Conservation (phyloP, 2,113 vertebrate species). For the Cisticola juncidis region DNA sequence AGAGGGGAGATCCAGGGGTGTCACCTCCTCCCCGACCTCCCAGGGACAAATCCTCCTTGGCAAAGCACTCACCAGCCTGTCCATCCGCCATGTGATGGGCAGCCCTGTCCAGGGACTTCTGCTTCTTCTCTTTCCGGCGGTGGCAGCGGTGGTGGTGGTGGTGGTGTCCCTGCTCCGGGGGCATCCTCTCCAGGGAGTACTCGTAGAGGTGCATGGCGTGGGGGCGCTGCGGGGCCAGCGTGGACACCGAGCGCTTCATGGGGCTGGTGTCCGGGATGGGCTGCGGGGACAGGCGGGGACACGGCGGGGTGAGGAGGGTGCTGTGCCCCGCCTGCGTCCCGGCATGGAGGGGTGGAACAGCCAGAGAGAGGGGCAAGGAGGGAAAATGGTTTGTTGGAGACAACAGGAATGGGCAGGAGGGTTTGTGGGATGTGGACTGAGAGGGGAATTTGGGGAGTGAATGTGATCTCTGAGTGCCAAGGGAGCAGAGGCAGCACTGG, state of each 20-base stretch:
- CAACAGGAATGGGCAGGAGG: not conserved
- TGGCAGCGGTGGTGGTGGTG: slow-evolving; percentile 92
- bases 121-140: slow-evolving; percentile 87
- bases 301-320: not conserved
- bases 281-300: slow-evolving; percentile 61
- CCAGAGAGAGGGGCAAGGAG: not conserved
- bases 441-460: not conserved
- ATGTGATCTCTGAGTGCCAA: not conserved
- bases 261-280: slow-evolving; percentile 85
- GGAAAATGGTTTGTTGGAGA: not conserved
- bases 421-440: not conserved
- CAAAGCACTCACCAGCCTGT: slow-evolving; percentile 73
- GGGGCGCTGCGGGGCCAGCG: slow-evolving; percentile 83
- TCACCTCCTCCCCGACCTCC: not conserved
- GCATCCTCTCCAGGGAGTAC: slow-evolving; percentile 78
- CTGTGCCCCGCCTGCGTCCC: not conserved
- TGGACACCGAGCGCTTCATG: slow-evolving; percentile 91
- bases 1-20: accelerated
- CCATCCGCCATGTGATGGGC: slow-evolving; percentile 70
- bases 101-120: slow-evolving; percentile 86
- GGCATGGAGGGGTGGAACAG: not conserved
- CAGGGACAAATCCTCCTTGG: not conserved
- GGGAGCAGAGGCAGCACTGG: not conserved
- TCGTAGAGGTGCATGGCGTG: slow-evolving; percentile 80
- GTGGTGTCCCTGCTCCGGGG: slow-evolving; percentile 79